Conservation (phyloP, 2,888 invertebrate genomes). For the Tenthredo livida region DNA sequence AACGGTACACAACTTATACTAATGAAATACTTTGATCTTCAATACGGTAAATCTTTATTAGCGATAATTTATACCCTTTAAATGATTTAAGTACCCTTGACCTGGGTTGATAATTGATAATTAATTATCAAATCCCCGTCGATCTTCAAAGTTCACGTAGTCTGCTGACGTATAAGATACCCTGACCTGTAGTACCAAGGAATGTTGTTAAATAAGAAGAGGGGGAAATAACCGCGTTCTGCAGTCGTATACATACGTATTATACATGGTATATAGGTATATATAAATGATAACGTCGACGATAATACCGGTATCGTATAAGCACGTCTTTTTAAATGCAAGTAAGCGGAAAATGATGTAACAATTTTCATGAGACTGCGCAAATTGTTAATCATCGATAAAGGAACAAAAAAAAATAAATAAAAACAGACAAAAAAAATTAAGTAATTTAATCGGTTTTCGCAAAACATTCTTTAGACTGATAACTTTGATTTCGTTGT, state of each 20-base stretch:
- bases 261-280: too few relatives aligned
- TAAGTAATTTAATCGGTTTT: not conserved
- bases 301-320: not conserved
- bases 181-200: constrained; percentile 13
- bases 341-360: not conserved
- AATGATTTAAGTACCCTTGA: too few relatives aligned
- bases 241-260: not conserved
- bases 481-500: not conserved
- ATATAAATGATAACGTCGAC: not conserved
- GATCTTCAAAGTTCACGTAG: not conserved
- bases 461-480: not conserved
- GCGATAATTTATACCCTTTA: too few relatives aligned
- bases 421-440: not conserved
- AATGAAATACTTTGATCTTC: too few relatives aligned
- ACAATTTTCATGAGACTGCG: not conserved
- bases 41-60: too few relatives aligned
- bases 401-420: not conserved
- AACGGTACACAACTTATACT: too few relatives aligned
- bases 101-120: not conserved
- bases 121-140: not conserved
- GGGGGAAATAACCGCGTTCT: not conserved
- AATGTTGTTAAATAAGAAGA: not conserved
- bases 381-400: not conserved
- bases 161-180: constrained; percentile 18
- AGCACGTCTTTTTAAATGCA: not conserved